A percentile compares a stretch with the other conserved stretches of the same genome.
phyloP scores from a whole-genome alignment of 2,113 vertebrate genomes.

The Hepsetus odoe region DNA sequence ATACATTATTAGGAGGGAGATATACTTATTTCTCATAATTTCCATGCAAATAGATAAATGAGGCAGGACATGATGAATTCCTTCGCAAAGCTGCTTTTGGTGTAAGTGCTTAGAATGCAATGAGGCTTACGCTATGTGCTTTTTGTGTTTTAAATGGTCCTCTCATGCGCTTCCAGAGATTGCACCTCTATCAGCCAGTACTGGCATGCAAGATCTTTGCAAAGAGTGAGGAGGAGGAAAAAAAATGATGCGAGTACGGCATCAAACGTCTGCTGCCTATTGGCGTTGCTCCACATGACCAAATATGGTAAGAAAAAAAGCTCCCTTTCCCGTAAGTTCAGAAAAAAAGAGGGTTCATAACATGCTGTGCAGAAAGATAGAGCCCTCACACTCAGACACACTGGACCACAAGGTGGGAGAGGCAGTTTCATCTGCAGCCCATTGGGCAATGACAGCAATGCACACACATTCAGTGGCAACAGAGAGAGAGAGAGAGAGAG shows the following conservation, averaged over 20 bases:
- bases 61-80: background rate
- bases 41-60: constrained; percentile 19
- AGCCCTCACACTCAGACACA: constrained; percentile 67
- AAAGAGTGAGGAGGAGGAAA: constrained; percentile 58
- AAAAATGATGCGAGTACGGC: constrained; percentile 75
- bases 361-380: constrained; percentile 74
- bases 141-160: constrained; percentile 61
- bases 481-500: too few species aligned
- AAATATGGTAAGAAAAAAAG: constrained; percentile 82
- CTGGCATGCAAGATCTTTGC: constrained; percentile 46
- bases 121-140: constrained; percentile 19
- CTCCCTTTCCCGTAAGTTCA: constrained; percentile 81
- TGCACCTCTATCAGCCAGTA: constrained; percentile 65
- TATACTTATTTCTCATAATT: too few species aligned
- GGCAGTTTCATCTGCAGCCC: constrained; percentile 46
- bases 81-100: background rate
- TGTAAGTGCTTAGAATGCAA: constrained; percentile 30
- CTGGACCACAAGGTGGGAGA: constrained; percentile 58
- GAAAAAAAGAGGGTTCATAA: constrained; percentile 65
- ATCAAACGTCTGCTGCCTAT: constrained; percentile 77
- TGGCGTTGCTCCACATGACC: constrained; percentile 79
- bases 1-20: background rate
- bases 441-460: constrained; percentile 14
- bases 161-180: constrained; percentile 46
- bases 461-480: too few species aligned